Base-by-base conservation (phyloP, 2,113 vertebrate species). In the Pongo pygmaeus region DNA sequence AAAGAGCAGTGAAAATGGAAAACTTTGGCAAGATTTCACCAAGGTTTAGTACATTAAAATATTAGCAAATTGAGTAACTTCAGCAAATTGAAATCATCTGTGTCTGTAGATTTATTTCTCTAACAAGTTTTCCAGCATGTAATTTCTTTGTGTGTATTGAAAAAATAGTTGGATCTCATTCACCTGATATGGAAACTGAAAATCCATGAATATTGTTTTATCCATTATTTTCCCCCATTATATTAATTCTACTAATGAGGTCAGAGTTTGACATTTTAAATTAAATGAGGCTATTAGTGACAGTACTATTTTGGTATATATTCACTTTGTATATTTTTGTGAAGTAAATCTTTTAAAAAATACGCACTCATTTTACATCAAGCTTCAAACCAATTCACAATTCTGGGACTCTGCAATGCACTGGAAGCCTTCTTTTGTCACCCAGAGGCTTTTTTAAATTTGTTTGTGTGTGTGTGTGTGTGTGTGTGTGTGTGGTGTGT, bases 51-150 rank as follows among this genome's bases (percentile, higher is more conserved):
- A 46, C 25, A 67, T 7, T 72, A 74, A 87, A 67, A 95, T 77
- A 64, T 52, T 87, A 95, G 7, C 20, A 89, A 96, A 92, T 94
- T 85, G 14, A 46, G 59, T 80, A 89, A 91, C 2, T 74, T 97
- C 23, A 97, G 27, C 48, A 97, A 97, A 92, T 94, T 89, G 89
- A 94, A 79, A 12, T 90, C 61, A 75, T 27, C 81, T 90, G 17
- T 7, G 25, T 96, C 3, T 93, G 12, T 95, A 75, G 40, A 92
- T 93, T 75, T 89, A 87, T 67, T 89, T 92, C 46, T 89, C n/a
- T 89, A 50, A 55, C 17, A 91, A 91, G 22, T 97, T 72, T 84
- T 80, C 75, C 84, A 80, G 43, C 17, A 83, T 52, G 18, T 14
- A 86, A 2, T 89, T 48, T 18, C 18, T 87, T 77, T 77, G 16